These are phyloP conservation scores for Chaetura pelagica DNA, from an alignment of 2,113 vertebrate genomes.

Conservation along the genomic window DNA sequence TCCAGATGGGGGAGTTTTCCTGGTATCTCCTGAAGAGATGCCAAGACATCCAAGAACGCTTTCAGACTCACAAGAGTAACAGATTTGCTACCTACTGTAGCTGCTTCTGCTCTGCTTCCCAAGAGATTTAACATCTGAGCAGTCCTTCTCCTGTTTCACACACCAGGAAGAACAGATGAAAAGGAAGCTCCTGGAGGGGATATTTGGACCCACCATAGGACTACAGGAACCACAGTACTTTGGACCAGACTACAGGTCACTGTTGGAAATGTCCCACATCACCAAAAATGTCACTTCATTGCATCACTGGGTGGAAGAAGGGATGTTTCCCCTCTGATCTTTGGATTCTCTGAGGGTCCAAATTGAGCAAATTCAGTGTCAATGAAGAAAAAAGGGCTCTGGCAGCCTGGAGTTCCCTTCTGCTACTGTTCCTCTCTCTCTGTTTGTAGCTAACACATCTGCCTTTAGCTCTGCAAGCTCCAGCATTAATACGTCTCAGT, in stretches of 20 bases:
- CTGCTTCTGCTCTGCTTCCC: not conserved
- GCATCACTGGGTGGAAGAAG: not conserved
- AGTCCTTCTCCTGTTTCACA: not conserved
- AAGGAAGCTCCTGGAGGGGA: not conserved
- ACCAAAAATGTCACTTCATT: not conserved
- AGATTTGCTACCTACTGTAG: slow-evolving; percentile 29
- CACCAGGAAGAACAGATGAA: not conserved
- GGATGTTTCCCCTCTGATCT: not conserved
- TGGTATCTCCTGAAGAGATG: slow-evolving; percentile 12
- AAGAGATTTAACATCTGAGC: not conserved
- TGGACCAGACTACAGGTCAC: not conserved
- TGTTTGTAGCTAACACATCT: not conserved
- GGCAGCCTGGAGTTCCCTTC: not conserved
- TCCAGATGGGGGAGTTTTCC: slow-evolving; percentile 36
- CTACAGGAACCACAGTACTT: not conserved
- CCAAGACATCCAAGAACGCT: slow-evolving; percentile 12
- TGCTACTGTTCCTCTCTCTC: not conserved
- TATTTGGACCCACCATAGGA: not conserved
- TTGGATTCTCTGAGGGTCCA: not conserved
- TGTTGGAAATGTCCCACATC: not conserved
- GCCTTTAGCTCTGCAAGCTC: not conserved
- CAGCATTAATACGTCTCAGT: not conserved
- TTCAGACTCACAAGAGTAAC: not conserved
- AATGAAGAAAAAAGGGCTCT: not conserved
- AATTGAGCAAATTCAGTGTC: not conserved